A percentile compares a stretch with the other conserved stretches of the same genome.
phyloP scores from a whole-genome alignment of 2,797 vertebrate species.

The Callimico goeldii region DNA sequence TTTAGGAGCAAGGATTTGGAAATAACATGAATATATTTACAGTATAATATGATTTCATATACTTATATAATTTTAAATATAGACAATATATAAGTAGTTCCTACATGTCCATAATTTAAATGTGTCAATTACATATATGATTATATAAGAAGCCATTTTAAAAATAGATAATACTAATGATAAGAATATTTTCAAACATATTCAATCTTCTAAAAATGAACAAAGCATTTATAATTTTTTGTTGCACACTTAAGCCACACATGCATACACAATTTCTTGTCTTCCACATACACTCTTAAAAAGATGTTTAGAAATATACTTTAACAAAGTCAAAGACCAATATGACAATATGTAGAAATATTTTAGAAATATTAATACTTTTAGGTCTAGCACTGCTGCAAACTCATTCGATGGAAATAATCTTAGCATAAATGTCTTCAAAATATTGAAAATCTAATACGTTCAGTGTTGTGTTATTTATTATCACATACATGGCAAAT shows the following conservation, averaged over 20 bases:
- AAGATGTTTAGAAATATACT: background rate
- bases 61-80: background rate
- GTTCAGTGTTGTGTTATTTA: background rate
- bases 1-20: background rate
- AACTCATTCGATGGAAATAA: background rate
- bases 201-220: background rate
- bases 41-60: background rate
- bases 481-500: background rate
- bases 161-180: background rate
- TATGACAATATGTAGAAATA: background rate
- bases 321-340: background rate
- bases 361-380: background rate
- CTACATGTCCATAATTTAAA: background rate
- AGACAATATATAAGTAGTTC: background rate
- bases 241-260: background rate
- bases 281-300: background rate
- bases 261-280: background rate
- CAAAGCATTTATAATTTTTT: background rate
- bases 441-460: background rate
- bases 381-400: background rate
- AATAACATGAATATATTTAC: background rate
- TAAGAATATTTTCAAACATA: background rate
- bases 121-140: background rate
- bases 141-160: background rate
- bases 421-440: background rate